These are phyloP conservation scores for Trachythela sp. DNA, from an alignment of 64 coral and sea anemone genomes.

Conservation along the genomic window DNA sequence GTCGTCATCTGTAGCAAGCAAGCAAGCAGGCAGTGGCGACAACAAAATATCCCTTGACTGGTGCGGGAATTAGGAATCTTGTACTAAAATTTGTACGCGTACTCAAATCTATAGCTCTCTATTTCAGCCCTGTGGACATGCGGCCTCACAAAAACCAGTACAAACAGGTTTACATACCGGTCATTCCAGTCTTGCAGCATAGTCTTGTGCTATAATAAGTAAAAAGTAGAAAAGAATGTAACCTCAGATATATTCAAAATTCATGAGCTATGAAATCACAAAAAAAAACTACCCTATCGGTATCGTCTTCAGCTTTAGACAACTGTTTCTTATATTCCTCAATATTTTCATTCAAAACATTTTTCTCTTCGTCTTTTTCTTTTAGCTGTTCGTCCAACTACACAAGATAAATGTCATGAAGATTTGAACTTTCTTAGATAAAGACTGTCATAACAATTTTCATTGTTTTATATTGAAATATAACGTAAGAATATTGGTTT, in stretches of 20 bases:
- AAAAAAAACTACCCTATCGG: neutral
- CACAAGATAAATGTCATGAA: neutral
- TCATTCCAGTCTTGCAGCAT: slow-evolving; percentile 24
- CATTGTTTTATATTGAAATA: no score
- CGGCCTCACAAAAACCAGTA: no score
- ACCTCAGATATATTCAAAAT: neutral
- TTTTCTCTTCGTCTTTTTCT: neutral
- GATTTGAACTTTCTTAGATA: neutral
- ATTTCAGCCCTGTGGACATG: no score
- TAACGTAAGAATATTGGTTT: no score
- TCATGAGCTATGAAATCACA: neutral
- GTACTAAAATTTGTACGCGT: no score
- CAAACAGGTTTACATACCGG: neutral
- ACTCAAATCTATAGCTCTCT: no score
- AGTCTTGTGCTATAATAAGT: neutral
- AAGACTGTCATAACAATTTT: no score
- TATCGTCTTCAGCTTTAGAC: slow-evolving; percentile 6
- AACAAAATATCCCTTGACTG: no score
- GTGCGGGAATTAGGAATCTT: no score
- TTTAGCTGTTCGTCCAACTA: neutral
- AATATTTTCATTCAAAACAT: neutral
- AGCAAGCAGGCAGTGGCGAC: no score
- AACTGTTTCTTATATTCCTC: neutral
- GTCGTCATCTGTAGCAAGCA: no score
- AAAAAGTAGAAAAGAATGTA: neutral